Conservation (phyloP, 35 echinoderm and acorn worm species). For the Apostichopus parvimensis region DNA sequence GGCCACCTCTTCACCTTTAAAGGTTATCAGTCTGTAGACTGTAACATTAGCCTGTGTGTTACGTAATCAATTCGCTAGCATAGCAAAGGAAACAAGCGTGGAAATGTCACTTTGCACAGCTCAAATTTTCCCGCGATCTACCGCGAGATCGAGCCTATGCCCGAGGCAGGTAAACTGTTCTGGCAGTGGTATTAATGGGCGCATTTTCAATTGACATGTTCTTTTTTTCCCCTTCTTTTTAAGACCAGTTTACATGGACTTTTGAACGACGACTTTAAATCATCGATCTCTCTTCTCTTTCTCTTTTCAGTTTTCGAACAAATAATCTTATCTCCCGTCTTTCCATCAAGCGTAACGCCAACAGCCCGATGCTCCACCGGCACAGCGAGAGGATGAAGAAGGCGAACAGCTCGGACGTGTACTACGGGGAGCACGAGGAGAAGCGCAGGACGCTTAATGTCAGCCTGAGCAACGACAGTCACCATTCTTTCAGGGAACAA, state of each 20-base stretch:
- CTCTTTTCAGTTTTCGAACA: constrained; percentile 73
- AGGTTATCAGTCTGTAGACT: too few relatives aligned
- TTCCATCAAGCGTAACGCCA: constrained; percentile 90
- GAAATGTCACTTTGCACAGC: too few relatives aligned
- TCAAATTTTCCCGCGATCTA: too few relatives aligned
- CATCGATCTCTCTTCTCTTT: not conserved
- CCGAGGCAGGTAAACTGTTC: too few relatives aligned
- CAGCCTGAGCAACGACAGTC: constrained; percentile 58
- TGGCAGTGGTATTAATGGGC: too few relatives aligned
- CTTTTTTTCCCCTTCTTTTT: too few relatives aligned
- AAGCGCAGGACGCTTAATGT: constrained; percentile 72
- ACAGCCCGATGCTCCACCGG: constrained; percentile 91
- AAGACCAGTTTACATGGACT: not conserved
- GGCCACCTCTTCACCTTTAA: too few relatives aligned
- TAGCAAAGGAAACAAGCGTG: too few relatives aligned
- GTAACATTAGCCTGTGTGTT: too few relatives aligned
- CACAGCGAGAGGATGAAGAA: constrained; percentile 88
- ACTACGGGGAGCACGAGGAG: constrained; percentile 78
- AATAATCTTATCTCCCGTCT: constrained; percentile 91
- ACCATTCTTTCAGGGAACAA: constrained; percentile 64
- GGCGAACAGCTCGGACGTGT: constrained; percentile 37
- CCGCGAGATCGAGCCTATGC: too few relatives aligned
- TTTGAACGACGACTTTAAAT: not conserved
- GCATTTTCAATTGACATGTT: too few relatives aligned
- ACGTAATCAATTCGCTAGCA: too few relatives aligned